Evolutionary conservation across 2,888 invertebrate genomes (phyloP), one percentile per base, ranked within the genome.

Genomic region (Heteropelma amictum): DNA sequence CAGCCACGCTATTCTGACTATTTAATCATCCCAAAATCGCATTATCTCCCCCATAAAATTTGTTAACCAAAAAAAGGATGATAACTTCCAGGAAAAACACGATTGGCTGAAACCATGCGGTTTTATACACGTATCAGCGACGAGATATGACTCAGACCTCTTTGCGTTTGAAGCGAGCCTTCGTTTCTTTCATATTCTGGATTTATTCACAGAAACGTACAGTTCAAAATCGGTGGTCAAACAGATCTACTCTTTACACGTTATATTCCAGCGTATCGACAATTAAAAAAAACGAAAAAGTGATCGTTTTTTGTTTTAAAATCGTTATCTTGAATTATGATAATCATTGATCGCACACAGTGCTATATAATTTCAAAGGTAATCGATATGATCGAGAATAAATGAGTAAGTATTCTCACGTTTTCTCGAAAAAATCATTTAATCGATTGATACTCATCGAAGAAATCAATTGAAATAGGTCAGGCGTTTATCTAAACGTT

Each of bases 141-240:
- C 26, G 56, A 61, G 63, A 56, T 23, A 61, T 67, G 72, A 72
- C 40, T 72, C 64, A 68, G 12, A 30, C 3, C 54, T 76, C 72
- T 58, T 58, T 68, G 68, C 69, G 58, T 49, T 45, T 23, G 72
- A 58, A 42, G 68, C 68, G 64, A 74, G 51, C 58, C 58, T 54
- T 72, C 67, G 7, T 14, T 54, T 40, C 33, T 60, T 51, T 61
- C 67, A 47, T 53, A 30, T 58, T 51, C 47, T 64, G 53, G 38
- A 28, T 53, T 21, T 53, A 14, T 19, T 33, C 17, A 1, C 26
- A 14, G 26, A 19, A 49, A 38, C 23, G 14, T 35, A 12, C 17
- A 35, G 58, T 54, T 47, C 40, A 17, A 8, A 14, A 38, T n/a
- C n/a, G n/a, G n/a, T n/a, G n/a, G n/a, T n/a, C n/a, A n/a, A n/a